Evolutionary conservation across 2,888 invertebrate species (phyloP).

Genomic region (Ophonus ardosiacus): DNA sequence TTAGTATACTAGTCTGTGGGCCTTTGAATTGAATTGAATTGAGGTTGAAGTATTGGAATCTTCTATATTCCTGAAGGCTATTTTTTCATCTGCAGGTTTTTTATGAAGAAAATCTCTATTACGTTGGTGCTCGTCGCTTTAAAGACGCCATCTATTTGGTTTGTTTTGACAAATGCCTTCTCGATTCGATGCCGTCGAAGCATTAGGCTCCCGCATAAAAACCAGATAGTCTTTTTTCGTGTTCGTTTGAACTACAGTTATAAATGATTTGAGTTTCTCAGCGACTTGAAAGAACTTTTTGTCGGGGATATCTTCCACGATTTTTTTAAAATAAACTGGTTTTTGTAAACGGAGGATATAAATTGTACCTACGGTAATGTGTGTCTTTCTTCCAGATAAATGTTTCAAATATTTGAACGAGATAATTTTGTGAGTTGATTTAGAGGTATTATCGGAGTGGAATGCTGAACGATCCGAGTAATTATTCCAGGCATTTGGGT

Average conservation of each 20-base stretch:
- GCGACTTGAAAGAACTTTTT: conserved; percentile 46
- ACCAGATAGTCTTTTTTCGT: conserved; percentile 51
- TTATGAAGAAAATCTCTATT: conserved; percentile 48
- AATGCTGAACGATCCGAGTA: conserved; percentile 37
- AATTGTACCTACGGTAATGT: conserved; percentile 35
- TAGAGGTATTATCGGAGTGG: conserved; percentile 29
- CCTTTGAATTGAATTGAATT: neutral
- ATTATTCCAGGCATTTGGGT: conserved; percentile 32
- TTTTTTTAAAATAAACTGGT: conserved; percentile 53
- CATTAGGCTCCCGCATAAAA: conserved; percentile 42
- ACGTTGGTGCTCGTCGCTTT: conserved; percentile 13
- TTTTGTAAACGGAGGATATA: conserved; percentile 40
- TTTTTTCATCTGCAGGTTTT: conserved; percentile 19
- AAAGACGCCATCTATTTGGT: conserved; percentile 47
- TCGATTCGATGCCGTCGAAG: conserved; percentile 42
- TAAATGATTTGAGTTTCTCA: conserved; percentile 53
- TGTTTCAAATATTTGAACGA: conserved; percentile 53
- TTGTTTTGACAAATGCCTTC: conserved; percentile 59
- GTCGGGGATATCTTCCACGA: conserved; percentile 31
- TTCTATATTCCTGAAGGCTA: conserved; percentile 5
- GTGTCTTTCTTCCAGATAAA: conserved; percentile 38
- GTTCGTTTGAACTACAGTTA: conserved; percentile 54
- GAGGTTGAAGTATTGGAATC: conserved; percentile 15
- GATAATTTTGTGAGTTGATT: conserved; percentile 40
- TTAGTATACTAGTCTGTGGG: neutral